Percentiles rank a stretch among this genome's conserved stretches.
Evolutionary conservation across 2,113 vertebrate genomes (phyloP).

Genomic region (Apistogramma diplotaenia): DNA sequence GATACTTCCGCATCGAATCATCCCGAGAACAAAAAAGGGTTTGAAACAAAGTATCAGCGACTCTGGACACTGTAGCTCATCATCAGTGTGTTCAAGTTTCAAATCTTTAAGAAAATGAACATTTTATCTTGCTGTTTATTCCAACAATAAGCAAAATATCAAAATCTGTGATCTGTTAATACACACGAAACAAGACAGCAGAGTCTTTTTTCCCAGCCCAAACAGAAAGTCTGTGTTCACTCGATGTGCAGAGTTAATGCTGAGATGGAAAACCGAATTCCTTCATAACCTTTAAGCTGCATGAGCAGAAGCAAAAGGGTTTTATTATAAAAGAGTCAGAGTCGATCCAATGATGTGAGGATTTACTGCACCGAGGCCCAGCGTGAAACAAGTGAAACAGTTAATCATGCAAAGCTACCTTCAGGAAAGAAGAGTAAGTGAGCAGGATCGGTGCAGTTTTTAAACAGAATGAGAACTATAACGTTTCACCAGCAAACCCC

Average conservation of each 20-base stretch:
- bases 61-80: too few species aligned
- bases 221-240: too few species aligned
- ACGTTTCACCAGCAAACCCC: background rate
- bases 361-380: background rate
- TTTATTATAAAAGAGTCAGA: too few species aligned
- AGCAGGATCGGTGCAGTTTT: background rate
- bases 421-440: rapidly evolving
- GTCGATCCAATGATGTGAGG: background rate
- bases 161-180: background rate
- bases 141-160: background rate
- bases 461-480: background rate
- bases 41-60: too few species aligned
- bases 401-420: too few species aligned
- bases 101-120: rapidly evolving
- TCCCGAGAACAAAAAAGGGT: too few species aligned
- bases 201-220: too few species aligned
- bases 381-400: background rate
- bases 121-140: background rate
- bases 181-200: too few species aligned
- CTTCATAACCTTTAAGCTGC: background rate
- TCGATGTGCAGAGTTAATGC: too few species aligned
- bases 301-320: too few species aligned
- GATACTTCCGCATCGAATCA: background rate
- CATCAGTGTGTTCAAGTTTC: background rate
- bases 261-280: too few species aligned